phyloP scores from a whole-genome alignment of 2,113 vertebrate species.

The Syngnathus typhle region DNA sequence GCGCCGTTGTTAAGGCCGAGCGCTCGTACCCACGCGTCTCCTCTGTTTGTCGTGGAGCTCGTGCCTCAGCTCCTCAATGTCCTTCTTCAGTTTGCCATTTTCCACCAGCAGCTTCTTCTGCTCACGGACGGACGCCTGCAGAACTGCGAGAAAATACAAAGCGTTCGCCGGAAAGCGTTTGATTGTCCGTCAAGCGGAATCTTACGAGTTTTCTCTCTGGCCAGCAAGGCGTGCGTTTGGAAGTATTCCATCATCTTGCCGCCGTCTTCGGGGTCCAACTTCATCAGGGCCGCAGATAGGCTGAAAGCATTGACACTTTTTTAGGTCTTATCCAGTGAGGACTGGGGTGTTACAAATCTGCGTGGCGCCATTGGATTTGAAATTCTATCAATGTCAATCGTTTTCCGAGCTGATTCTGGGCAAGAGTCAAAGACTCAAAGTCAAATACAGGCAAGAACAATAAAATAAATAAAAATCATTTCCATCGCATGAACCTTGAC shows the following conservation, averaged over 20 bases:
- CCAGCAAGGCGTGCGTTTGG: constrained; percentile 82
- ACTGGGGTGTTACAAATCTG: too few relatives aligned
- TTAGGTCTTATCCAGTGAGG: too few relatives aligned
- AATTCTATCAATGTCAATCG: too few relatives aligned
- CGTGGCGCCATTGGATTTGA: too few relatives aligned
- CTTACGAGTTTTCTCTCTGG: constrained; percentile 89
- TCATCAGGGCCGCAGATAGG: constrained; percentile 52
- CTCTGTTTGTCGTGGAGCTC: constrained; percentile 84
- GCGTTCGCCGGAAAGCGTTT: not conserved
- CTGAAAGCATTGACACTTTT: constrained; percentile 8
- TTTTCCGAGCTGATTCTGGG: not conserved
- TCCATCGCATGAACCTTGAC: not conserved
- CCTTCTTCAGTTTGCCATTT: constrained; percentile 91
- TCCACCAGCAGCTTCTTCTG: constrained; percentile 95
- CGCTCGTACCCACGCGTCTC: constrained; percentile 58
- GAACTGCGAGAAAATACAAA: constrained; percentile 61
- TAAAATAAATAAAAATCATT: not conserved
- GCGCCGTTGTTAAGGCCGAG: not conserved
- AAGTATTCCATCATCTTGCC: constrained; percentile 88
- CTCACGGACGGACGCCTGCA: constrained; percentile 86
- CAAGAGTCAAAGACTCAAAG: not conserved
- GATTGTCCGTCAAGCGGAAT: too few relatives aligned
- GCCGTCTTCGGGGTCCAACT: constrained; percentile 81
- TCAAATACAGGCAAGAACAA: not conserved
- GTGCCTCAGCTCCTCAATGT: constrained; percentile 82